A percentile compares a stretch with the other conserved stretches of the same genome.
These are phyloP conservation scores for Drosophila ambigua DNA, from an alignment of 1,140 invertebrate species.

Conservation along the genomic window DNA sequence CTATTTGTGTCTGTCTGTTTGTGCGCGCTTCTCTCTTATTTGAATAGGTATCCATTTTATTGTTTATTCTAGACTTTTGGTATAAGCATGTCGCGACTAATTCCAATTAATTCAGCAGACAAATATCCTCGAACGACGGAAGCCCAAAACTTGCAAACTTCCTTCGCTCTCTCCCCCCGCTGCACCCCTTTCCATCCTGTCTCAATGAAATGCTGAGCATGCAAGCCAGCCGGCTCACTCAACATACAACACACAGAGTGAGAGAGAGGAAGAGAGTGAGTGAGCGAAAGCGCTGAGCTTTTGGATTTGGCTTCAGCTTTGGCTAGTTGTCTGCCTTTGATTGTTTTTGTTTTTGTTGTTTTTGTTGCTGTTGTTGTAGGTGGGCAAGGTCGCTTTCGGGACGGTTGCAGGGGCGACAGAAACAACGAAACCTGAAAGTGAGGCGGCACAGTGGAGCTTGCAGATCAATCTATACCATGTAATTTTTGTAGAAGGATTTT, in stretches of 20 bases:
- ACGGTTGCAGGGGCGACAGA: constrained; percentile 48
- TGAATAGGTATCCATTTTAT: constrained; percentile 82
- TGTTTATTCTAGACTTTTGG: constrained; percentile 81
- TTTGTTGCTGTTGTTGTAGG: constrained; percentile 24
- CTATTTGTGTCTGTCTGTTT: constrained; percentile 11
- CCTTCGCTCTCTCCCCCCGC: constrained; percentile 9
- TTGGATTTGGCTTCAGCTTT: constrained; percentile 64
- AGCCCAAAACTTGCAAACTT: constrained; percentile 58
- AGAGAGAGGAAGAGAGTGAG: neutral
- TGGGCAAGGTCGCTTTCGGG: constrained; percentile 71
- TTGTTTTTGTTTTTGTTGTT: constrained; percentile 28
- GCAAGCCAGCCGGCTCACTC: constrained; percentile 34
- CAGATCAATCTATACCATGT: too few species aligned
- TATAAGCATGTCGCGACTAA: constrained; percentile 82
- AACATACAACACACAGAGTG: neutral
- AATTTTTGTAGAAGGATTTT: too few species aligned
- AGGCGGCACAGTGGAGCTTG: constrained; percentile 3
- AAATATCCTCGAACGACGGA: constrained; percentile 77
- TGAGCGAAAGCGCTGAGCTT: constrained; percentile 28
- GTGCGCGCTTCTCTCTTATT: constrained; percentile 63
- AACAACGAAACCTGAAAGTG: constrained; percentile 45
- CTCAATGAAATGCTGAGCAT: constrained; percentile 65
- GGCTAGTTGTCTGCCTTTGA: constrained; percentile 69
- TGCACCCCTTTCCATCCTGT: neutral
- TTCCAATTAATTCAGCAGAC: constrained; percentile 82